phyloP scores from a whole-genome alignment of 1,140 invertebrate species.

The Cyrtorhinus lividipennis region DNA sequence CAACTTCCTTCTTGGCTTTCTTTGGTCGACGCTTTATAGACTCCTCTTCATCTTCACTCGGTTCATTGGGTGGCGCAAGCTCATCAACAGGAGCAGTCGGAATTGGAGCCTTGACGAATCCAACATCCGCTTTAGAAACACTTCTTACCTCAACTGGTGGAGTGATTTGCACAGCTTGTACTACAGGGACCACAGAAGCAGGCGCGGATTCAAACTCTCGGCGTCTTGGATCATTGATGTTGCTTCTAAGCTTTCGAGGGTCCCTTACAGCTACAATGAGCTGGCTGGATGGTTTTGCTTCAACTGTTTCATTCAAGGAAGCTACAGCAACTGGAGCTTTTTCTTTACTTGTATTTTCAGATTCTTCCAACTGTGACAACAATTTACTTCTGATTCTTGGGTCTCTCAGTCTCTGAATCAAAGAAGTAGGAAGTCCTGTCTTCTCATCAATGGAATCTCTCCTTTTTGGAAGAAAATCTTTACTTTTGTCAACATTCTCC shows the following conservation, averaged over 20 bases:
- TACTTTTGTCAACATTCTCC: background rate
- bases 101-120: background rate
- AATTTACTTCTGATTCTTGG: background rate
- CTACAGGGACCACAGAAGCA: no score
- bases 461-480: background rate
- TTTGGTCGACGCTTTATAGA: background rate
- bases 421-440: background rate
- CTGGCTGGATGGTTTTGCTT: background rate
- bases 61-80: background rate
- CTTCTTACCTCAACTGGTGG: background rate
- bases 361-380: background rate
- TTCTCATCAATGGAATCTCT: slow-evolving; percentile 2
- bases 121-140: background rate
- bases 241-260: background rate
- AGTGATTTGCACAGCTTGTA: no score
- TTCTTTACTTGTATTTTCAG: background rate
- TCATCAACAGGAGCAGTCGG: no score
- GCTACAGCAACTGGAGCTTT: no score
- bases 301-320: background rate
- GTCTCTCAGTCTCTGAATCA: background rate
- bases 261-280: background rate
- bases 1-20: background rate
- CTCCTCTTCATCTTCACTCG: background rate
- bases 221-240: background rate
- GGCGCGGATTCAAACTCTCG: no score